Conservation (phyloP, 1,140 invertebrate species). For the Lordiphosa mommai region DNA sequence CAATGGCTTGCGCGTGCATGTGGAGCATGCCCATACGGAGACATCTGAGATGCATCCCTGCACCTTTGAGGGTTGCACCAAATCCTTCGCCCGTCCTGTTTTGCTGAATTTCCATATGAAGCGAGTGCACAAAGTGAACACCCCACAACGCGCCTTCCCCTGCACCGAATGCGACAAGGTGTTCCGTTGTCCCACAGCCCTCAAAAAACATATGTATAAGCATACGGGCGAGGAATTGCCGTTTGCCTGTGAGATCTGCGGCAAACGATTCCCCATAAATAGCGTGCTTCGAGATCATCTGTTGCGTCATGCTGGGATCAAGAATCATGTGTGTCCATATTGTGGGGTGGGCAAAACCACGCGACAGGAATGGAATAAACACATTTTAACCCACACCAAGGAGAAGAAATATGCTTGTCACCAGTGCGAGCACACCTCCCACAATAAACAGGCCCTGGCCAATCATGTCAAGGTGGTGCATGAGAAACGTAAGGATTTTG, state of each 20-base stretch:
- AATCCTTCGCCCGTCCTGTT: constrained; percentile 68
- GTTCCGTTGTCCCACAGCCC: constrained; percentile 71
- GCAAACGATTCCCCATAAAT: constrained; percentile 76
- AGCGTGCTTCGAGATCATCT: constrained; percentile 69
- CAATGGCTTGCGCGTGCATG: constrained; percentile 67
- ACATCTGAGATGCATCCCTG: constrained; percentile 63
- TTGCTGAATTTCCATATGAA: constrained; percentile 74
- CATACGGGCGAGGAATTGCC: constrained; percentile 82
- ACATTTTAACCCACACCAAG: constrained; percentile 74
- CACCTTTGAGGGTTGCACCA: constrained; percentile 61
- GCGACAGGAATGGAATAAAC: constrained; percentile 72
- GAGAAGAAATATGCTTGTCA: constrained; percentile 76
- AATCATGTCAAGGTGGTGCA: constrained; percentile 75
- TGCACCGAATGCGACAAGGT: constrained; percentile 73
- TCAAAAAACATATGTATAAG: constrained; percentile 82
- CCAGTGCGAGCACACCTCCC: constrained; percentile 70
- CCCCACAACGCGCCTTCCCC: constrained; percentile 59
- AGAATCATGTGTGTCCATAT: constrained; percentile 74
- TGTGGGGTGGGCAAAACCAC: constrained; percentile 76
- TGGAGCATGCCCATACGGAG: constrained; percentile 71
- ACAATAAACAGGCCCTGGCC: constrained; percentile 65
- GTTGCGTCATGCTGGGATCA: constrained; percentile 75
- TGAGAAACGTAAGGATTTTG: constrained; percentile 74
- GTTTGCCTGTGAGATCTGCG: constrained; percentile 82
- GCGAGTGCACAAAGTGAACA: constrained; percentile 66